phyloP scores from a whole-genome alignment of 2,113 vertebrate genomes.

The Blennius ocellaris region DNA sequence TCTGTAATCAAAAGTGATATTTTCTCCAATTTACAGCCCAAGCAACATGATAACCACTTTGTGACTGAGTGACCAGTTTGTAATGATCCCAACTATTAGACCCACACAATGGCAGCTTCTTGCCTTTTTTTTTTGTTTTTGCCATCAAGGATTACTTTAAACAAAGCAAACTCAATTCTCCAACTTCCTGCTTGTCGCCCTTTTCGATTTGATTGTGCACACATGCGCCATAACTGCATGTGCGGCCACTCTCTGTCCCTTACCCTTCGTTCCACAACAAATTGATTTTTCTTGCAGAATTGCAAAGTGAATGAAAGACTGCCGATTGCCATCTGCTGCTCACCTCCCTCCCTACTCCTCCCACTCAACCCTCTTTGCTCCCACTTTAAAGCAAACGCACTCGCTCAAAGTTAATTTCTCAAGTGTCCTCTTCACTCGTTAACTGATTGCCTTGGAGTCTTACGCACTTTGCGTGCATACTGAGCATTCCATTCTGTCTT shows the following conservation, averaged over 20 bases:
- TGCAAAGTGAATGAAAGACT: slow-evolving; percentile 30
- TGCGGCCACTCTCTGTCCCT: slow-evolving; percentile 2
- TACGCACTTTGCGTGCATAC: slow-evolving; percentile 1
- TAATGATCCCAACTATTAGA: neutral
- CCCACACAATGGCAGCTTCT: slow-evolving; percentile 5
- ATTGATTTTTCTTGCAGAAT: slow-evolving; percentile 66
- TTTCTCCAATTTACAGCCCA: neutral
- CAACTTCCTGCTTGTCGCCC: neutral
- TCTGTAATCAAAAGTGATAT: neutral
- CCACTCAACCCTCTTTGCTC: slow-evolving; percentile 35
- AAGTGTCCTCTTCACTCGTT: slow-evolving; percentile 44
- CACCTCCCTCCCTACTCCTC: slow-evolving; percentile 18
- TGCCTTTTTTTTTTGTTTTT: neutral
- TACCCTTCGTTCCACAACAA: slow-evolving; percentile 39
- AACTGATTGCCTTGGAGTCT: slow-evolving; percentile 32
- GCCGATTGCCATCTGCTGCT: slow-evolving; percentile 34
- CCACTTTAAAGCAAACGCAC: slow-evolving; percentile 40
- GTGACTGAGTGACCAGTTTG: too few species aligned
- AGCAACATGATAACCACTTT: neutral
- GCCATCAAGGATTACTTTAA: slow-evolving; percentile 15
- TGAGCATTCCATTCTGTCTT: neutral
- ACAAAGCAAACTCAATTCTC: slow-evolving; percentile 9
- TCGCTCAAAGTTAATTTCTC: slow-evolving; percentile 54
- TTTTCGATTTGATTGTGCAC: slow-evolving; percentile 3
- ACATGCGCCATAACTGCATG: neutral